Conservation (phyloP, 2,888 invertebrate genomes). For the Ochropleura leucogaster region DNA sequence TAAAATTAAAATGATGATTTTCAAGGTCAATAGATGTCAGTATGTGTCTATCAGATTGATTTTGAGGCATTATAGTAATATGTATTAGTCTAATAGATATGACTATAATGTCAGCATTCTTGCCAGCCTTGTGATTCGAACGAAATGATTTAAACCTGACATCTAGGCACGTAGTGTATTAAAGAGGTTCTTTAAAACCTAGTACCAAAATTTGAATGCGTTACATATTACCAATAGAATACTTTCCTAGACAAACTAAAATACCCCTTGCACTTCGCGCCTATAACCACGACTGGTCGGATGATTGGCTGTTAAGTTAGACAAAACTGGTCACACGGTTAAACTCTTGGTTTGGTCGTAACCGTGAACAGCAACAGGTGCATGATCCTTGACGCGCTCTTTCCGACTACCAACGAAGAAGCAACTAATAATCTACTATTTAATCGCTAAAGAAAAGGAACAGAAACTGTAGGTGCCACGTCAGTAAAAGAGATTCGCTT, state of each 20-base stretch:
- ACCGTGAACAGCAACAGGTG: background rate
- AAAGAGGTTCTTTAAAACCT: background rate
- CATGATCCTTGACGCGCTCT: background rate
- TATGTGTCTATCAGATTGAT: background rate
- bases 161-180: background rate
- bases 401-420: background rate
- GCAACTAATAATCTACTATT: background rate
- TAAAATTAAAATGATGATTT: no score
- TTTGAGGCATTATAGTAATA: background rate
- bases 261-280: background rate
- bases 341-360: background rate
- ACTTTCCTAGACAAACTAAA: background rate
- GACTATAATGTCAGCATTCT: background rate
- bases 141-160: background rate
- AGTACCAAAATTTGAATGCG: background rate
- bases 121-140: background rate
- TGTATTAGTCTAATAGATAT: background rate
- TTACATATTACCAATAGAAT: background rate
- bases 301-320: background rate
- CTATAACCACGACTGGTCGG: background rate
- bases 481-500: background rate
- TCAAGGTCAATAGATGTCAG: constrained; percentile 33
- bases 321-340: background rate
- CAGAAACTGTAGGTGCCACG: no score
- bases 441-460: background rate